A percentile compares a stretch with the other conserved stretches of the same genome.
These are phyloP conservation scores for Mnemiopsis leidyi DNA, from an alignment of 37 sponge, comb jelly and placozoan genomes.

Conservation along the genomic window DNA sequence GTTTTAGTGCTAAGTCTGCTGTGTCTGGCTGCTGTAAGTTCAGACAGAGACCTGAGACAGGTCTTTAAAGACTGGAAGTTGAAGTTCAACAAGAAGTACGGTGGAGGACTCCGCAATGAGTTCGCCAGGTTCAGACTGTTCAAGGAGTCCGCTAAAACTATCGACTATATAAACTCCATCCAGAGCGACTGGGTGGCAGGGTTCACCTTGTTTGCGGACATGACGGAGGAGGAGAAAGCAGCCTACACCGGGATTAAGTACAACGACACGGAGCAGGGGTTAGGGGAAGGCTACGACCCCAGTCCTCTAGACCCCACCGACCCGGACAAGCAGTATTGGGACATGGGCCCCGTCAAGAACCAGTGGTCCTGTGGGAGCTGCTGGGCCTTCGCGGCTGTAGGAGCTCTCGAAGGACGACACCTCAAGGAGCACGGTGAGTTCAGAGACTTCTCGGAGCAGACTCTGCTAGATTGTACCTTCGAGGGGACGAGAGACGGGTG, in stretches of 20 bases:
- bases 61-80: neutral
- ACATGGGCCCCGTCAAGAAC: constrained; percentile 20
- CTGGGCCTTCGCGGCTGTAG: constrained; percentile 13
- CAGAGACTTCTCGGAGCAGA: constrained; percentile 22
- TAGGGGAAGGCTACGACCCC: neutral
- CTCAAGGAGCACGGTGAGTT: constrained; percentile 23
- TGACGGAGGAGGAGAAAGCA: neutral
- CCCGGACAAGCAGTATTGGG: neutral
- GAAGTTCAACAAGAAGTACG: neutral
- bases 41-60: neutral
- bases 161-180: neutral
- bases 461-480: neutral
- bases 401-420: neutral
- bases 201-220: neutral
- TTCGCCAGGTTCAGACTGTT: neutral
- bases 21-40: neutral
- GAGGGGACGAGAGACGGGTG: neutral
- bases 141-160: neutral
- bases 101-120: neutral
- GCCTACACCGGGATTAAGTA: neutral
- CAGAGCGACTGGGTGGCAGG: constrained; percentile 11
- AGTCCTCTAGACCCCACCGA: constrained; percentile 2
- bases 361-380: constrained; percentile 11
- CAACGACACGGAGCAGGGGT: neutral
- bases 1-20: neutral